These are phyloP conservation scores for Lepus americanus DNA, from an alignment of 2,113 vertebrate genomes.

Conservation along the genomic window DNA sequence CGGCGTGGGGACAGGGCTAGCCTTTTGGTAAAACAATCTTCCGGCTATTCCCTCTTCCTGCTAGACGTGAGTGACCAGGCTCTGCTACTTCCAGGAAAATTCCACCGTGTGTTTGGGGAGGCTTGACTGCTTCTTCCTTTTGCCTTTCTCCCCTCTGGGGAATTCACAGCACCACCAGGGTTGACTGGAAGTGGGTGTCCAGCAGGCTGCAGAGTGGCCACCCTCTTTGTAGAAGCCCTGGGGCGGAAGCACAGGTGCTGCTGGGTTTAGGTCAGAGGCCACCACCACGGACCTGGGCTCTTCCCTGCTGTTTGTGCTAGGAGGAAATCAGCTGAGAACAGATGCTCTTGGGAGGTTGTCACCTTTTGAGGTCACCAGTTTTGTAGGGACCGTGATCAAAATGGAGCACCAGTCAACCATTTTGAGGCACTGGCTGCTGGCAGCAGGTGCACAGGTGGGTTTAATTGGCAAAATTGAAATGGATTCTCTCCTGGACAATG, in stretches of 20 bases:
- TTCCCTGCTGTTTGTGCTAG: background rate
- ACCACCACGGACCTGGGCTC: background rate
- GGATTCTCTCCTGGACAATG: conserved; percentile 54
- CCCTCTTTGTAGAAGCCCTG: background rate
- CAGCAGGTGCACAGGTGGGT: conserved; percentile 7
- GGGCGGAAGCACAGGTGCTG: background rate
- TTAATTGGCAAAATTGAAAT: conserved; percentile 40
- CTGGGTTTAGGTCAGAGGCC: background rate
- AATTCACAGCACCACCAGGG: background rate
- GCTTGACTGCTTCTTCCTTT: background rate
- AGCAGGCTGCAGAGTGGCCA: background rate
- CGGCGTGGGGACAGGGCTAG: background rate
- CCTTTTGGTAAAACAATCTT: background rate
- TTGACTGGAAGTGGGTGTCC: background rate
- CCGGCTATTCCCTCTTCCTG: background rate
- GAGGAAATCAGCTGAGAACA: background rate
- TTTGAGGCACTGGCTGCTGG: conserved; percentile 20
- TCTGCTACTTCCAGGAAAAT: conserved; percentile 16
- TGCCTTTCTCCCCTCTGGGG: background rate
- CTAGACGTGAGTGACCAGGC: background rate
- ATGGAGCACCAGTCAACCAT: conserved; percentile 39
- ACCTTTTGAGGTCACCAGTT: background rate
- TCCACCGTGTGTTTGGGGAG: background rate
- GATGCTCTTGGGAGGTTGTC: background rate
- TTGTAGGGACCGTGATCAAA: conserved; percentile 15